Percentiles rank a stretch among this genome's conserved stretches.
Conservation (phyloP, 2,113 vertebrate genomes). For the Pseudolaguvia tuberculata region DNA sequence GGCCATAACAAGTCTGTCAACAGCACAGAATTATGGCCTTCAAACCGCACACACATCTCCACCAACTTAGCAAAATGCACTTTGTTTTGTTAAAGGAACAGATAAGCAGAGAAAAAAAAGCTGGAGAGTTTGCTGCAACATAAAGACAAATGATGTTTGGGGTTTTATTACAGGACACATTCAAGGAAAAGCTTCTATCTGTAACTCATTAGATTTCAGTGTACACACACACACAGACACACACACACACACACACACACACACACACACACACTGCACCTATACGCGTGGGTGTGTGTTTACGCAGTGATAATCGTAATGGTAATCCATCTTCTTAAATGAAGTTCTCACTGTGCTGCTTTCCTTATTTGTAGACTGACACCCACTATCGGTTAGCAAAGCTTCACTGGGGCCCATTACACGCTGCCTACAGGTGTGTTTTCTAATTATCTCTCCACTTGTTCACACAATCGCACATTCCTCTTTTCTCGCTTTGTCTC, state of each 20-base stretch:
- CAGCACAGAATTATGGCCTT: conserved; percentile 12
- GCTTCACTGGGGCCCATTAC: conserved; percentile 25
- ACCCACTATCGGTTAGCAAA: conserved; percentile 30
- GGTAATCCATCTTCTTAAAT: conserved; percentile 43
- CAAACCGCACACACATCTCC: neutral
- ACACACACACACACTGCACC: neutral
- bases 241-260: neutral
- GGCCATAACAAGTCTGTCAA: conserved; percentile 35
- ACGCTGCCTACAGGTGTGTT: conserved; percentile 36
- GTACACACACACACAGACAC: too few relatives aligned
- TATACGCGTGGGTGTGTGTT: conserved; percentile 5
- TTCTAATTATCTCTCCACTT: conserved; percentile 34
- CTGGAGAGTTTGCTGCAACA: conserved; percentile 15
- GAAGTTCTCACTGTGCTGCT: conserved; percentile 34
- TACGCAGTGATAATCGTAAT: conserved; percentile 11
- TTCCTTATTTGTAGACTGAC: conserved; percentile 33
- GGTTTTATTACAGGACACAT: conserved; percentile 15
- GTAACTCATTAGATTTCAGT: conserved; percentile 33
- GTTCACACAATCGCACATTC: neutral
- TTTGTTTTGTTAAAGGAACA: conserved; percentile 26
- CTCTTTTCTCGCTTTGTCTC: neutral
- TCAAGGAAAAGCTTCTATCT: conserved; percentile 13
- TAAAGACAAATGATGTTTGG: conserved; percentile 36
- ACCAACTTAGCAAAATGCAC: conserved; percentile 13
- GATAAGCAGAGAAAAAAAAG: neutral